Base-by-base conservation (phyloP, 92 coral and sea anemone species). In the Galaxea fascicularis region DNA sequence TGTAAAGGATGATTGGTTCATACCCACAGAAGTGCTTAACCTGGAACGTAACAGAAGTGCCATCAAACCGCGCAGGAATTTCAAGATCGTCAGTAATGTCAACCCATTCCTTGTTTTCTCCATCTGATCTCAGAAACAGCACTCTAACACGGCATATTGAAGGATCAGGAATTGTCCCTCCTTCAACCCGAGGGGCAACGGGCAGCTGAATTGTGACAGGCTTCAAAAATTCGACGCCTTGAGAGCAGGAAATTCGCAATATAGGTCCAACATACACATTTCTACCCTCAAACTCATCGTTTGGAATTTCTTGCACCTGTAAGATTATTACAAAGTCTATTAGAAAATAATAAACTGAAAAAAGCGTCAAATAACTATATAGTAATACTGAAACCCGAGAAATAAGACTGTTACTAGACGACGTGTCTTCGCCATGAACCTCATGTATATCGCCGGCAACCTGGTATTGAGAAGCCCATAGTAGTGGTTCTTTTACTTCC, bases 241-340 rank as follows among this genome's bases (percentile, higher is more conserved):
- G 27, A 6, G 45, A 12, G 46, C 74, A 47, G 9, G 5, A 4
- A 22, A 79, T 66, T 47, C 75, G 65, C 49, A 79, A 41, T 25
- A 79, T 44, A 28, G 84, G 84, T 65, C 74, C 84, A 46, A 52
- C 27, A 16, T 25, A n/a, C 2, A 79, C 18, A 2, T 47, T 31
- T 6, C 24, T 16, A 10, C 8, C 84, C 26, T 47, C 30, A 68
- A 46, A 79, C 46, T 68, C 66, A 8, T 47, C 65, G 25, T 54
- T n/a, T 26, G 64, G 84, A 25, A 79, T 63, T n/a, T 68, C 84
- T 66, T 79, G 84, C 22, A 79, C 84, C 65, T 79, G 5, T 41
- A 21, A 25, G 79, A 54, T 1, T 8, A 28, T 16, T 13, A 14
- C 13, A 53, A 53, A 53, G 58, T 35, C 41, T 2, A 35, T 35